Evolutionary conservation across 2,113 vertebrate genomes (phyloP), one percentile per base, ranked within the genome.

Genomic region (Agapornis roseicollis): DNA sequence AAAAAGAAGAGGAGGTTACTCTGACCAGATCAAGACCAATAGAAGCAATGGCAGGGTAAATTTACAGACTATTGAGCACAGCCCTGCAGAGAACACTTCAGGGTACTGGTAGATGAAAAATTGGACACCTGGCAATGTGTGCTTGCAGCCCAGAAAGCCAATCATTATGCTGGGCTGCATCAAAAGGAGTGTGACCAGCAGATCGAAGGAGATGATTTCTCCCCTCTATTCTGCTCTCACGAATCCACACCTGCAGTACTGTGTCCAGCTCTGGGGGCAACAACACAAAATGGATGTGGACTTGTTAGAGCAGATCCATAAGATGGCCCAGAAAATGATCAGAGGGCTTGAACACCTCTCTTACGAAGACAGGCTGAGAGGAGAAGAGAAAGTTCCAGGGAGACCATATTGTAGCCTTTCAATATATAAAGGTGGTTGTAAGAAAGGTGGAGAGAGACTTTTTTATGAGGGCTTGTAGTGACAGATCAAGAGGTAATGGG

Each of bases 101-200:
- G 9, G 19, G 9, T 70, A 20, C 13, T 61, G 60, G 20, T 60
- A 25, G 19, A 27, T 65, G 33, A 70, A 70, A 82, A 49, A 33
- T 4, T 53, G 8, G 18, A 50, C 39, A 31, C 17, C 15, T 5
- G 0, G 9, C n/a, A 64, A 5, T 61, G 25, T 80, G 23, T 0
- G 1, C 44, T 65, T 1, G 6, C 18, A 55, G 3, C 23, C 11
- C n/a, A 73, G 60, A 53, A 91, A 22, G 24, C 10, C 17, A 69
- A 0, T 46, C 35, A 0, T 0, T 55, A 7, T 33, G 33, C 47
- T 63, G 46, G 33, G 17, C 41, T 81, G 47, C 70, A 68, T 56
- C 39, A 55, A 50, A 50, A 89, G 46, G 13, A 72, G 15, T 0
- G 0, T 33, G 28, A 13, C 33, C 52, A 78, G 41, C 24, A 46